A percentile compares a stretch with the other conserved stretches of the same genome.
phyloP scores from a whole-genome alignment of 2,113 vertebrate species.

The Tyto alba region DNA sequence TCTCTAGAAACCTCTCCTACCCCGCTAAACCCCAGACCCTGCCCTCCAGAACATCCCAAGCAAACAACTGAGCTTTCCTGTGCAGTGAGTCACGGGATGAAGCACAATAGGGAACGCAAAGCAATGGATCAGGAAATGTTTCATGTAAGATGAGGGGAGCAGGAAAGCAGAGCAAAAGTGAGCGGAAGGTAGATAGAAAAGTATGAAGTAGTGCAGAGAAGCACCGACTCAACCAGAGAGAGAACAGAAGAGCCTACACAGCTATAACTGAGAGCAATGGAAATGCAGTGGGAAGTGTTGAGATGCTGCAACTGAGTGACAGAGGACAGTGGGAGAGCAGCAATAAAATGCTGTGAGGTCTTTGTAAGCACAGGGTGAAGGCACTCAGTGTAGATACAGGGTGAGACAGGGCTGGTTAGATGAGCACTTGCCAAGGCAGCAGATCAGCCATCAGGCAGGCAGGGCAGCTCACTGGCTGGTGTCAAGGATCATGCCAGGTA shows the following conservation, averaged over 20 bases:
- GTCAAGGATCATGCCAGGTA: neutral
- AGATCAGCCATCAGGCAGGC: neutral
- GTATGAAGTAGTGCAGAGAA: neutral
- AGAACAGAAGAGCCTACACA: neutral
- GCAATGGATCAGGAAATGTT: slow-evolving; percentile 22
- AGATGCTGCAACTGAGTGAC: neutral
- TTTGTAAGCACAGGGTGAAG: neutral
- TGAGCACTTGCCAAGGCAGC: neutral
- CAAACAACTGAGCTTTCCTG: slow-evolving; percentile 26
- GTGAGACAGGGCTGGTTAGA: neutral
- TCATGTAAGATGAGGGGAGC: neutral
- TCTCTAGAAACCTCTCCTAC: neutral
- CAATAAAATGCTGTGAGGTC: neutral
- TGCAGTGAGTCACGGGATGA: slow-evolving; percentile 13
- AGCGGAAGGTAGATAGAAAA: neutral
- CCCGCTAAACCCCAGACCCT: neutral
- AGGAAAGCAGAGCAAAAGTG: slow-evolving; percentile 17
- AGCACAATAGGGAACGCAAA: neutral
- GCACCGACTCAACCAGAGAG: neutral
- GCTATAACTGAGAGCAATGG: neutral
- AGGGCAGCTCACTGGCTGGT: neutral
- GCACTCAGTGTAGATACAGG: neutral
- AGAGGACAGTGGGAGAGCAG: neutral
- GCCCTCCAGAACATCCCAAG: neutral
- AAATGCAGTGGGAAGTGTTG: neutral